Evolutionary conservation across 2,888 invertebrate genomes (phyloP).

Genomic region (Sesia bembeciformis): DNA sequence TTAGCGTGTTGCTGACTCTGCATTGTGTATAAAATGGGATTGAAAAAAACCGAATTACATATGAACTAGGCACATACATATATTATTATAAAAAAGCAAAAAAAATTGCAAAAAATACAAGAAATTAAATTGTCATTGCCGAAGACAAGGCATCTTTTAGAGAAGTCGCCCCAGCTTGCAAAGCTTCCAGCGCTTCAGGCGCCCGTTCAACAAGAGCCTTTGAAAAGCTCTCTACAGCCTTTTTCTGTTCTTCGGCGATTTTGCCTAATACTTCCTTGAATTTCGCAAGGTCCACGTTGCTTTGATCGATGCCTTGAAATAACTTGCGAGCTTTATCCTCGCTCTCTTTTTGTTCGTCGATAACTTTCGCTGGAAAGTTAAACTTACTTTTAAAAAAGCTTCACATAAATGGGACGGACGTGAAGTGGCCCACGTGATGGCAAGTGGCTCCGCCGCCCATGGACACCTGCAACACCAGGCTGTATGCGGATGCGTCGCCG

Average conservation of each 20-base stretch:
- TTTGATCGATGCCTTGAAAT: conserved; percentile 17
- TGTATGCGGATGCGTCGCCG: too few relatives aligned
- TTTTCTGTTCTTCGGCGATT: not conserved
- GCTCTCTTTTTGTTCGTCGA: conserved; percentile 21
- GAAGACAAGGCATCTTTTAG: not conserved
- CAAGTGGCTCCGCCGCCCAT: too few relatives aligned
- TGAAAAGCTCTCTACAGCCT: not conserved
- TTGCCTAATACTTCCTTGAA: conserved; percentile 1
- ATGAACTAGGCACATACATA: not conserved
- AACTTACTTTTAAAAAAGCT: too few relatives aligned
- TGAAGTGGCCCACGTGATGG: too few relatives aligned
- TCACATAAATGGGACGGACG: too few relatives aligned
- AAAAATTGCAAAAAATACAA: not conserved
- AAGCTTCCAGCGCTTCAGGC: conserved; percentile 23
- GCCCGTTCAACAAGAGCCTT: conserved; percentile 21
- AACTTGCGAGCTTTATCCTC: conserved; percentile 29
- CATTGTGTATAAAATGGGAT: too few relatives aligned
- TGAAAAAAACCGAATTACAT: not conserved
- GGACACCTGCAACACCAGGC: too few relatives aligned
- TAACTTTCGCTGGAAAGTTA: conserved; percentile 22
- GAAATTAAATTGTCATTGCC: conserved; percentile 11
- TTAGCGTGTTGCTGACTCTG: too few relatives aligned
- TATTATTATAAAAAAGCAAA: not conserved
- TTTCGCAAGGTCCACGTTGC: conserved; percentile 14
- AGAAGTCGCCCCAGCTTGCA: conserved; percentile 17